These are phyloP conservation scores for Hipparchia semele DNA, from an alignment of 2,888 invertebrate genomes.

Conservation along the genomic window DNA sequence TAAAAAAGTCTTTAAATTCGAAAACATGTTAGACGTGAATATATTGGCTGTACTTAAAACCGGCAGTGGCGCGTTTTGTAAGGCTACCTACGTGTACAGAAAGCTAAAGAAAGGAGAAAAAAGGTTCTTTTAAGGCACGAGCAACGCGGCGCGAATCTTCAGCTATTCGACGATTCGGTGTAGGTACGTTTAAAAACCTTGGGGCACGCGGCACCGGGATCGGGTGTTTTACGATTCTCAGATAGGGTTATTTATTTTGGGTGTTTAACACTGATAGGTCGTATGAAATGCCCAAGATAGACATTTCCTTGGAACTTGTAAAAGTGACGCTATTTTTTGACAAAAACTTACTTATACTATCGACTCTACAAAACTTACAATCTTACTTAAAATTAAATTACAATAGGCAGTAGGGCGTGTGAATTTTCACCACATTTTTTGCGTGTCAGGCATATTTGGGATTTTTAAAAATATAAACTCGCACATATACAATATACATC, in stretches of 20 bases:
- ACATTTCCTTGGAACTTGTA: not conserved
- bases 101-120: slow-evolving; percentile 35
- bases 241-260: slow-evolving; percentile 67
- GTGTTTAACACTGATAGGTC: slow-evolving; percentile 49
- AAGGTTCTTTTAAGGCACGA: slow-evolving; percentile 41
- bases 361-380: too few species aligned
- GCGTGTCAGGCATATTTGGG: too few species aligned
- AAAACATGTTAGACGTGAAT: slow-evolving; percentile 50
- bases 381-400: too few species aligned
- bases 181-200: slow-evolving; percentile 33
- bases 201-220: slow-evolving; percentile 46
- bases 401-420: too few species aligned
- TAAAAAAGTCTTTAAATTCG: not conserved
- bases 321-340: not conserved
- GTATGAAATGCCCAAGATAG: slow-evolving; percentile 5
- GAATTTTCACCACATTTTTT: too few species aligned
- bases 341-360: too few species aligned
- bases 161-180: slow-evolving; percentile 45
- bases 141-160: slow-evolving; percentile 44
- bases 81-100: slow-evolving; percentile 44
- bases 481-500: too few species aligned
- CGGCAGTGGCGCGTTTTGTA: slow-evolving; percentile 41
- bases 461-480: too few species aligned
- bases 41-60: slow-evolving; percentile 48
- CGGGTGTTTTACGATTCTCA: slow-evolving; percentile 65